phyloP scores from a whole-genome alignment of 2,797 vertebrate genomes.

The Acipenser transmontanus region DNA sequence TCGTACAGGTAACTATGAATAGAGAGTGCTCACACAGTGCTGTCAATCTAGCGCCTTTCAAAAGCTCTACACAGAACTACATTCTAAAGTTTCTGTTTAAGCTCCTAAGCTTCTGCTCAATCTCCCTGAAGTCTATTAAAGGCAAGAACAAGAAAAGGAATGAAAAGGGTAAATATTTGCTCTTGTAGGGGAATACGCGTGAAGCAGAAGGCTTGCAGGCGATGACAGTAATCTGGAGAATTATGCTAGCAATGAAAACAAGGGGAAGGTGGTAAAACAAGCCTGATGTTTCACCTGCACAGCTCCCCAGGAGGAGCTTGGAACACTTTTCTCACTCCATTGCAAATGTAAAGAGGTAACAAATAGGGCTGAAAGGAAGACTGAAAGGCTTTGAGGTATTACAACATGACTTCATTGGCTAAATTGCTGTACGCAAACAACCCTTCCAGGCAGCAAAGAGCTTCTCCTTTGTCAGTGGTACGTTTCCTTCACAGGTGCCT shows the following conservation, averaged over 20 bases:
- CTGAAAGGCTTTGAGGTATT: conserved; percentile 18
- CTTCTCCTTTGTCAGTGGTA: background rate
- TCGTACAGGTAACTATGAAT: background rate
- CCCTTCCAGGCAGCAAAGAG: background rate
- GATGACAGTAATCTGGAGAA: conserved; percentile 35
- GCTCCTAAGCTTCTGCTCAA: background rate
- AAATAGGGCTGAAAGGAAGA: conserved; percentile 20
- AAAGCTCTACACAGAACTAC: background rate
- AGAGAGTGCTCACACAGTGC: background rate
- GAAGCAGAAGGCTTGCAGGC: conserved; percentile 23
- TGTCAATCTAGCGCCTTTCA: background rate
- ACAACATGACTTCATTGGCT: conserved; percentile 25
- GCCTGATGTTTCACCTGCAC: conserved; percentile 20
- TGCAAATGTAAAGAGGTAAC: conserved; percentile 27
- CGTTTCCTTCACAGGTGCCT: background rate
- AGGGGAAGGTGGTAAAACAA: conserved; percentile 22
- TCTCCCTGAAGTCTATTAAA: conserved; percentile 19
- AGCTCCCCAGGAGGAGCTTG: conserved; percentile 7
- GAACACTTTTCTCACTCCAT: conserved; percentile 27
- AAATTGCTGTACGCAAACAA: conserved; percentile 18
- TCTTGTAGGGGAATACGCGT: conserved; percentile 33
- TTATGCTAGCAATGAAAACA: conserved; percentile 24
- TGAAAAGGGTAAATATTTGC: conserved; percentile 34
- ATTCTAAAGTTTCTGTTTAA: background rate
- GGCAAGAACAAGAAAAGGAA: conserved; percentile 32